These are phyloP conservation scores for Amphilophus citrinellus DNA, from an alignment of 2,113 vertebrate species.

Conservation along the genomic window DNA sequence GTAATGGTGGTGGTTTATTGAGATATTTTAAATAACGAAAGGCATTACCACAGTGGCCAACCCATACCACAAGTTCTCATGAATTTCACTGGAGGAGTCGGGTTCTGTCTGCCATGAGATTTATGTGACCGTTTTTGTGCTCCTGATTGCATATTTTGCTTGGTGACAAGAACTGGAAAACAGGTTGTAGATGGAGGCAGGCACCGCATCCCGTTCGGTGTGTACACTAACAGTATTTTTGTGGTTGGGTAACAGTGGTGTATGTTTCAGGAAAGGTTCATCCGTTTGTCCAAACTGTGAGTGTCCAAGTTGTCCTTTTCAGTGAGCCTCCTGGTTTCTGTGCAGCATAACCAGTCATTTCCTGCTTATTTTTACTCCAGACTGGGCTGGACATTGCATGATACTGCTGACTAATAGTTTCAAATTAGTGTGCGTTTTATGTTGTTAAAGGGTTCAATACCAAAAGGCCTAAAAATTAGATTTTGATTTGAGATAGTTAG, in stretches of 20 bases:
- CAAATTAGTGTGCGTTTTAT: not conserved
- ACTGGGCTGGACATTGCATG: not conserved
- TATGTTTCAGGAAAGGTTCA: constrained; percentile 1
- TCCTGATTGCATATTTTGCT: constrained; percentile 5
- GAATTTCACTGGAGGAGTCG: constrained; percentile 39
- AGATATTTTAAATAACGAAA: constrained; percentile 18
- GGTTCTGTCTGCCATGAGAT: constrained; percentile 15
- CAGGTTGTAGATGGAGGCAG: constrained; percentile 22
- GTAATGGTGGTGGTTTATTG: constrained; percentile 20
- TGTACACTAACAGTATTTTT: constrained; percentile 52
- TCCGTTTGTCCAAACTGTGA: not conserved
- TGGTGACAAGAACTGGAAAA: constrained; percentile 41
- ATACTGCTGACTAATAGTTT: not conserved
- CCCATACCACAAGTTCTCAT: constrained; percentile 18
- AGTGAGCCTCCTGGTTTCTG: constrained; percentile 20
- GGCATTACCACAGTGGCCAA: constrained; percentile 51
- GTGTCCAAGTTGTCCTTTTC: not conserved
- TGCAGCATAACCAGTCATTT: not conserved
- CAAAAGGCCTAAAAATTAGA: constrained; percentile 6
- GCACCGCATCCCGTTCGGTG: not conserved
- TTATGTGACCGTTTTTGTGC: constrained; percentile 6
- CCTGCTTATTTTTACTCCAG: not conserved
- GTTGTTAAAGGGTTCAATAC: not conserved
- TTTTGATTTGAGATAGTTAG: not conserved
- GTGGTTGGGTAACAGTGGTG: constrained; percentile 13